These are phyloP conservation scores for Drosophila arizonae DNA, from an alignment of 1,140 invertebrate genomes.

Conservation along the genomic window DNA sequence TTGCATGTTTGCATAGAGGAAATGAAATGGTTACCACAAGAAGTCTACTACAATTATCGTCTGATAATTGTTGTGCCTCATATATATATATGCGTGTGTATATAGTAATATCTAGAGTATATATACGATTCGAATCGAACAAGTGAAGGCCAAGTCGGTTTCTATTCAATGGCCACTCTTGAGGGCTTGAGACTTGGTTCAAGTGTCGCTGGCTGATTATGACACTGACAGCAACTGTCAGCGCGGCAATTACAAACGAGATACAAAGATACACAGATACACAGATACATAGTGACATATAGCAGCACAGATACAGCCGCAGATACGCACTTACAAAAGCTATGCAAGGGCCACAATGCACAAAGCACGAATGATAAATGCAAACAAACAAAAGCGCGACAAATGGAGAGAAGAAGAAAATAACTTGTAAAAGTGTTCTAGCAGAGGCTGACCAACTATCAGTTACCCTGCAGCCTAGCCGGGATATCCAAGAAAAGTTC, in stretches of 20 bases:
- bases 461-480: too few species aligned
- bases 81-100: neutral
- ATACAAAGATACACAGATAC: slow-evolving; percentile 18
- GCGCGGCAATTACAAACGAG: slow-evolving; percentile 50
- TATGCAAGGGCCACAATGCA: slow-evolving; percentile 52
- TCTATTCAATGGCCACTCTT: slow-evolving; percentile 2
- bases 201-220: slow-evolving; percentile 62
- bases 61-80: neutral
- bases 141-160: neutral
- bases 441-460: too few species aligned
- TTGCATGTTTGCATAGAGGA: slow-evolving; percentile 5
- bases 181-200: slow-evolving; percentile 42
- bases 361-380: slow-evolving; percentile 67
- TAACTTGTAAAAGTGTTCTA: neutral
- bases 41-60: slow-evolving; percentile 1
- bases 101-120: neutral
- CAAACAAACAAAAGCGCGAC: slow-evolving; percentile 43
- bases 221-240: slow-evolving; percentile 65
- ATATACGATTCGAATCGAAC: neutral
- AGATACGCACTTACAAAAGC: slow-evolving; percentile 53
- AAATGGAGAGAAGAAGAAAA: slow-evolving; percentile 20
- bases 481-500: too few species aligned
- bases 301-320: too few species aligned
- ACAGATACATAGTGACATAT: neutral
- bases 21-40: slow-evolving; percentile 17